phyloP scores from a whole-genome alignment of 92 coral and sea anemone genomes.

The Parazoanthus darwini region DNA sequence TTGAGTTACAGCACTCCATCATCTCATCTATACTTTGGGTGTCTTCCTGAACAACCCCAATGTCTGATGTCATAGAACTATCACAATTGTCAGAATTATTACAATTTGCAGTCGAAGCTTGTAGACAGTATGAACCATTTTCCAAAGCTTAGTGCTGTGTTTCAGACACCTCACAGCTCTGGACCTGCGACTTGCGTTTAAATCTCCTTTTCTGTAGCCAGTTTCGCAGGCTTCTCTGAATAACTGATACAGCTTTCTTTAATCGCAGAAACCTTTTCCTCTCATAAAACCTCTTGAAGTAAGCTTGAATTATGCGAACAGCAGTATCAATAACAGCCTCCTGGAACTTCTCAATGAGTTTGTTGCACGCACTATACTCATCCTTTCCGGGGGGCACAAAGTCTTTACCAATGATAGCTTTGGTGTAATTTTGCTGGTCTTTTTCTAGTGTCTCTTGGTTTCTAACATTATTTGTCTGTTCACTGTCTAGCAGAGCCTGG shows the following conservation, averaged over 20 bases:
- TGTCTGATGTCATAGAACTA: background rate
- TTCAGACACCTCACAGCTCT: background rate
- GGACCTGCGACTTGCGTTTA: slow-evolving; percentile 1
- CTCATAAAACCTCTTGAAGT: slow-evolving; percentile 78
- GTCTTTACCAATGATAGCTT: slow-evolving; percentile 7
- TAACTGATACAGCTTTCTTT: slow-evolving; percentile 72
- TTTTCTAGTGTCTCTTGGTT: background rate
- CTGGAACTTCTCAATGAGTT: slow-evolving; percentile 83
- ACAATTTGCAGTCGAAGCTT: background rate
- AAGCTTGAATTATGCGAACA: slow-evolving; percentile 84
- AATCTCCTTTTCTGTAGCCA: slow-evolving; percentile 59
- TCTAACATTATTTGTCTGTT: background rate
- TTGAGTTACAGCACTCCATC: background rate
- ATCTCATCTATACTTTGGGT: background rate
- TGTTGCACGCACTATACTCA: slow-evolving; percentile 82
- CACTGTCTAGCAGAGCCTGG: background rate
- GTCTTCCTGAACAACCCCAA: background rate
- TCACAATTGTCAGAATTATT: background rate
- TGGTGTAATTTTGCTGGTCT: background rate
- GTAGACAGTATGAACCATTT: background rate
- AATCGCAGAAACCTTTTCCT: slow-evolving; percentile 73
- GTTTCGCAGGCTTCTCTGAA: slow-evolving; percentile 74
- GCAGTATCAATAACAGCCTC: slow-evolving; percentile 89
- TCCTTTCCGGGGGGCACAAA: slow-evolving; percentile 42
- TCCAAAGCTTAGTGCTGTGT: background rate